A percentile compares a stretch with the other conserved stretches of the same genome.
Conservation (phyloP, 2,888 invertebrate species). For the Catocala fraxini region DNA sequence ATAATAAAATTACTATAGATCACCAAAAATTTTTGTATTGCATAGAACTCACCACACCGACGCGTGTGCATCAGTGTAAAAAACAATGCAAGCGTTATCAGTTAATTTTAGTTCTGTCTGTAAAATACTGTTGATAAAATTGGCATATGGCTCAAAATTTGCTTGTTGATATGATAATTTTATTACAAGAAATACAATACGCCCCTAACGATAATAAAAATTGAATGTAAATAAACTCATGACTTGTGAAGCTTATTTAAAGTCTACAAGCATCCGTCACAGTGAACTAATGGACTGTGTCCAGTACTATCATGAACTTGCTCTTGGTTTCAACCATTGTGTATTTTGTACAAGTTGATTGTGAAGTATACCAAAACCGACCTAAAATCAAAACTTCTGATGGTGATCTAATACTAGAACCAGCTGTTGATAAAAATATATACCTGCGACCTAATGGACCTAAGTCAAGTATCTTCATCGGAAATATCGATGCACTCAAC, state of each 20-base stretch:
- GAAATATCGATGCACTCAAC: conserved; percentile 89
- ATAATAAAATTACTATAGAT: too few relatives aligned
- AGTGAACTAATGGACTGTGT: conserved; percentile 62
- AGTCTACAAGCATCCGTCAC: conserved; percentile 36
- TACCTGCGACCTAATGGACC: conserved; percentile 90
- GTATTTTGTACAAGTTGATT: conserved; percentile 58
- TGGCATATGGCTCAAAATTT: too few relatives aligned
- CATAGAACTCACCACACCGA: too few relatives aligned
- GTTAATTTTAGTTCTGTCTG: too few relatives aligned
- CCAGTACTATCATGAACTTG: conserved; percentile 52
- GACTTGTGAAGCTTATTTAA: neutral
- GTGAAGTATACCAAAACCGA: conserved; percentile 89
- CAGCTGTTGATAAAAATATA: conserved; percentile 93
- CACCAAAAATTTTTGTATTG: too few relatives aligned
- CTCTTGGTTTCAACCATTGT: conserved; percentile 51
- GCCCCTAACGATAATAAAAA: conserved; percentile 30
- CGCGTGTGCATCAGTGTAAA: too few relatives aligned
- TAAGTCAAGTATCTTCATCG: conserved; percentile 90
- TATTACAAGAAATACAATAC: conserved; percentile 11
- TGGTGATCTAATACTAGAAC: conserved; percentile 93
- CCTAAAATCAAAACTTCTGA: conserved; percentile 86
- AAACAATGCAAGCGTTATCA: too few relatives aligned
- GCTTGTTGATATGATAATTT: too few relatives aligned
- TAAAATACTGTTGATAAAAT: too few relatives aligned
- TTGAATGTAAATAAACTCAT: neutral